A percentile compares a stretch with the other conserved stretches of the same genome.
phyloP scores from a whole-genome alignment of 2,797 vertebrate genomes.

The Bufotes viridis region DNA sequence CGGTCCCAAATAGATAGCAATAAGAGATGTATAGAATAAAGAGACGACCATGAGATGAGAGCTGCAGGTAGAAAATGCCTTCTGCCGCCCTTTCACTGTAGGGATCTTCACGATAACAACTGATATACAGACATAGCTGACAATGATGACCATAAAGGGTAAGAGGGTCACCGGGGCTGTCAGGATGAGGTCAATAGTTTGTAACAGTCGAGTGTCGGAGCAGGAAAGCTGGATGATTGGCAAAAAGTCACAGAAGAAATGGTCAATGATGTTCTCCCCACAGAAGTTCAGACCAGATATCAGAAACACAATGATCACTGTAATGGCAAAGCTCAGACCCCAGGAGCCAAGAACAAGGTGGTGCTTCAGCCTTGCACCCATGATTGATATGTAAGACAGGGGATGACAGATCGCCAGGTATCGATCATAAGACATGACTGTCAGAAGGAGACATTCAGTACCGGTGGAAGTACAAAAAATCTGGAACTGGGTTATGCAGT shows the following conservation, averaged over 20 bases:
- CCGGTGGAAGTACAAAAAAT: not conserved
- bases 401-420: constrained; percentile 52
- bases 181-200: constrained; percentile 12
- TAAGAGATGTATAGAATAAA: not conserved
- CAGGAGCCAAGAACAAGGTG: constrained; percentile 4
- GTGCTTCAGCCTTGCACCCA: not conserved
- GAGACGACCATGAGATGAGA: not conserved
- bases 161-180: constrained; percentile 31
- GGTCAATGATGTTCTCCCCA: constrained; percentile 29
- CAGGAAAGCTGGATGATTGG: constrained; percentile 47
- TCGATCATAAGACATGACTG: constrained; percentile 54
- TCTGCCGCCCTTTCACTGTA: constrained; percentile 20
- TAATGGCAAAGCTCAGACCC: constrained; percentile 34
- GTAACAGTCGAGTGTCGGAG: constrained; percentile 19
- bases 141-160: constrained; percentile 37
- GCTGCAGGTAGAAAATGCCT: constrained; percentile 50
- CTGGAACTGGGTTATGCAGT: constrained; percentile 44
- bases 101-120: constrained; percentile 28
- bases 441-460: constrained; percentile 48
- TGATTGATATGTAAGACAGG: constrained; percentile 20
- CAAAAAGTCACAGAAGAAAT: constrained; percentile 55
- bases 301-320: not conserved
- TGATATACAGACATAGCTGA: constrained; percentile 31
- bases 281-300: constrained; percentile 38
- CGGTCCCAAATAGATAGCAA: not conserved